phyloP scores from a whole-genome alignment of 2,113 vertebrate species.

The Anarrhichthys ocellatus region DNA sequence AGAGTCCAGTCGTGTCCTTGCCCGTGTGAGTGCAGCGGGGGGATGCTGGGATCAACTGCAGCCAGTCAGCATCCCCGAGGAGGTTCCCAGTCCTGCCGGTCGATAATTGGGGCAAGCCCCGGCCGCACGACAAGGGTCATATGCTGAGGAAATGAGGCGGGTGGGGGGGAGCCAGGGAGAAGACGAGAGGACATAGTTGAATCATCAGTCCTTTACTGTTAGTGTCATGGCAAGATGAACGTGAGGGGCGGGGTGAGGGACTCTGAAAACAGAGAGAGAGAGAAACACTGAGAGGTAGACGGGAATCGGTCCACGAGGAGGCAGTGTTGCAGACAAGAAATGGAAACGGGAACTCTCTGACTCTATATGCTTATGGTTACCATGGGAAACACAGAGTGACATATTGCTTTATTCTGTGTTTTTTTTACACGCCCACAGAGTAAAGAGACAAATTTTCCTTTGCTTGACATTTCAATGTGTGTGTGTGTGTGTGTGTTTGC shows the following conservation, averaged over 20 bases:
- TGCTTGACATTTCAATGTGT: neutral
- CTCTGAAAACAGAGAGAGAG: neutral
- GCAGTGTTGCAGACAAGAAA: constrained; percentile 23
- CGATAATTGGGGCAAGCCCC: constrained; percentile 32
- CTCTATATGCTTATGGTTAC: constrained; percentile 18
- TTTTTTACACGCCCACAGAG: neutral
- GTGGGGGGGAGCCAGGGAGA: neutral
- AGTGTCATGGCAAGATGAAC: constrained; percentile 22
- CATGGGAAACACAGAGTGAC: constrained; percentile 26
- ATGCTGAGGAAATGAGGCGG: constrained; percentile 5
- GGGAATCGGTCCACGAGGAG: constrained; percentile 17
- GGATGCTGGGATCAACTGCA: neutral
- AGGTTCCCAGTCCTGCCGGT: constrained; percentile 2
- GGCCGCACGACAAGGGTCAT: constrained; percentile 22
- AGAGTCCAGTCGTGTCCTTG: neutral
- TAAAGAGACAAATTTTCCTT: neutral
- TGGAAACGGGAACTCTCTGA: neutral
- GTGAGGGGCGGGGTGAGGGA: neutral
- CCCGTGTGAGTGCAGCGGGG: neutral
- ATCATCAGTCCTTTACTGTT: constrained; percentile 37
- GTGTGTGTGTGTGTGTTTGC: neutral
- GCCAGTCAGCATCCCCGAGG: constrained; percentile 29
- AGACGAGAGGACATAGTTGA: neutral
- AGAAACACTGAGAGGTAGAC: neutral
- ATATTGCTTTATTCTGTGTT: neutral